Evolutionary conservation across 1,140 invertebrate species (phyloP), one percentile per base, ranked within the genome.

Genomic region (Chrysoperla carnea): DNA sequence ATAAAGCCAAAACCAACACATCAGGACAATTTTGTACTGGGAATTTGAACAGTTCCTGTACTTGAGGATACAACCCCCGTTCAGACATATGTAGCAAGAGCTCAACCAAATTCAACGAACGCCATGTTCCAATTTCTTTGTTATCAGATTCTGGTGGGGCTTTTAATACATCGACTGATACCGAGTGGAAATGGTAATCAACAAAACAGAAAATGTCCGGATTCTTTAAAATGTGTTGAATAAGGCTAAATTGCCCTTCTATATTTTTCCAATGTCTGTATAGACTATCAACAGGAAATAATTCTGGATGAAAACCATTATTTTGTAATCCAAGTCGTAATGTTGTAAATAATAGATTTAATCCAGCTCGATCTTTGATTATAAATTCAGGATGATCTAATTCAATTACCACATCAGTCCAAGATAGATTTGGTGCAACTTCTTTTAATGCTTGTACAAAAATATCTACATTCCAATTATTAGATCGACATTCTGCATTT

Each of bases 131-230:
- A 29, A 93, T 76, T 59, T 94, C 90, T 56, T 93, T 90, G 52
- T 89, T 90, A 41, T 96, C 90, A 14, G 72, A 70, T 68, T 96
- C 92, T 0, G 91, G 91, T 11, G 83, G 78, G 12, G 87, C 81
- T 66, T 98, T 98, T 8, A 98, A 60, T 44, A 88, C 75, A 50
- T 95, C 89, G 42, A 90, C 79, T 1, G 78, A 67, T 4, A 93
- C 86, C 6, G 83, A 73, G 51, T 81, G 81, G 59, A 81, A 89
- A 0, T 82, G 78, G 64, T 88, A 84, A 61, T 97, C 92, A 39
- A 84, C 81, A 59, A 97, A 89, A 56, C 84, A 91, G 60, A 97
- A 94, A 29, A 97, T 75, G 61, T 97, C 93, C 1, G 87, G 76
- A 66, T 89, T 80, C 56, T 88, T 87, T 1, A 97, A 59, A 46